These are phyloP conservation scores for Suncus etruscus DNA, from an alignment of 2,113 vertebrate genomes.

Conservation along the genomic window DNA sequence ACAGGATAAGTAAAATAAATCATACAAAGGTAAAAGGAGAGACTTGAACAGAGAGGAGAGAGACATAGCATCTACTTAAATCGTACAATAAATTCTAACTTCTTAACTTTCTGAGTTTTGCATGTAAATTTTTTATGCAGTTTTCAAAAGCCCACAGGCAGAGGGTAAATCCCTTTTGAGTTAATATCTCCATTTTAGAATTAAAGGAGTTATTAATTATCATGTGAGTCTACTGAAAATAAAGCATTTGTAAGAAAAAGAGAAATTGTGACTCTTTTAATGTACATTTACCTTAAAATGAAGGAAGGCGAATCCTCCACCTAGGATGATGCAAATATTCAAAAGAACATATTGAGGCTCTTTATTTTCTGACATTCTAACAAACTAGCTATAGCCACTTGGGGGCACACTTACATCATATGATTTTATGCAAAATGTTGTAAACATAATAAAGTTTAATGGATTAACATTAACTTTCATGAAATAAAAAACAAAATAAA, in stretches of 20 bases:
- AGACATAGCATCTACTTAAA: too few relatives aligned
- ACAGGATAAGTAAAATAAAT: too few relatives aligned
- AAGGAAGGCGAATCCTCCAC: background rate
- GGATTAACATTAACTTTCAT: background rate
- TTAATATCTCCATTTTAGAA: background rate
- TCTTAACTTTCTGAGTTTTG: too few relatives aligned
- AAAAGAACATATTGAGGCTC: background rate
- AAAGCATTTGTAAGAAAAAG: background rate
- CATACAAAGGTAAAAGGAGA: too few relatives aligned
- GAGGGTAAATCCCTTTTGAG: too few relatives aligned
- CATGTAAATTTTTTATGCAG: too few relatives aligned
- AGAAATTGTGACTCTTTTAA: background rate
- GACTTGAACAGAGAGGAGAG: too few relatives aligned
- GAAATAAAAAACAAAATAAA: conserved; percentile 6
- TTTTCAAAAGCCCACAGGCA: too few relatives aligned
- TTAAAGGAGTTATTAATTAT: background rate
- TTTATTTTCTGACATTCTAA: conserved; percentile 27
- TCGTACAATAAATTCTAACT: too few relatives aligned
- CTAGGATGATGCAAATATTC: background rate
- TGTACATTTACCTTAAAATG: conserved; percentile 17
- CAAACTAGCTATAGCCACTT: conserved; percentile 60
- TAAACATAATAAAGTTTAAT: conserved; percentile 23
- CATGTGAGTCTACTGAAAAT: background rate
- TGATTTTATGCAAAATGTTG: background rate
- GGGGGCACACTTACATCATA: conserved; percentile 77